Evolutionary conservation across 2,797 vertebrate species (phyloP).

Genomic region (Gallinago solitaria): DNA sequence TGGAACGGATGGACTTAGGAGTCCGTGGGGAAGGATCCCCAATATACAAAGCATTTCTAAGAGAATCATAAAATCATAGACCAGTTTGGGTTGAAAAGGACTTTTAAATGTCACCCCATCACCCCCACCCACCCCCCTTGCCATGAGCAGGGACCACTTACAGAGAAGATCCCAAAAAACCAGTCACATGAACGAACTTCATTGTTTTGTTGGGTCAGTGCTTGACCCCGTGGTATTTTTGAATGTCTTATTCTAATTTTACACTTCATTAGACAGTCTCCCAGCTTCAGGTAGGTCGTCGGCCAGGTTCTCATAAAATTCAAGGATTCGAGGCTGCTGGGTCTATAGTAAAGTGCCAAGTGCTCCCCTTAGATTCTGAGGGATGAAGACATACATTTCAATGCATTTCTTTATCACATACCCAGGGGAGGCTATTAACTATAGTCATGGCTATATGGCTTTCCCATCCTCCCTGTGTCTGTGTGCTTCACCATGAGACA

Average conservation of each 20-base stretch:
- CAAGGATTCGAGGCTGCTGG: neutral
- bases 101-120: neutral
- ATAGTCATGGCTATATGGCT: rapidly evolving
- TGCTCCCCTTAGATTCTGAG: neutral
- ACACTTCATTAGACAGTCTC: neutral
- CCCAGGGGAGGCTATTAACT: neutral
- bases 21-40: neutral
- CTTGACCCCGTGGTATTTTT: neutral
- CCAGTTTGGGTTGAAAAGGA: neutral
- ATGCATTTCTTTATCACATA: neutral
- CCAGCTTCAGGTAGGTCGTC: neutral
- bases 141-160: neutral
- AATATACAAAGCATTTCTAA: neutral
- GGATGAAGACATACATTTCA: neutral
- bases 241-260: neutral
- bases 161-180: neutral
- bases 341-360: neutral
- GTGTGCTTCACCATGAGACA: neutral
- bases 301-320: neutral
- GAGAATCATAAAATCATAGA: neutral
- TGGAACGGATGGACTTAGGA: neutral
- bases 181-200: neutral
- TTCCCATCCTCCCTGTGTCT: neutral
- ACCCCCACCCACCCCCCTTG: neutral
- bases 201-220: neutral